A percentile compares a stretch with the other conserved stretches of the same genome.
Conservation (phyloP, 2,888 invertebrate species). For the Cryptus viduatorius region DNA sequence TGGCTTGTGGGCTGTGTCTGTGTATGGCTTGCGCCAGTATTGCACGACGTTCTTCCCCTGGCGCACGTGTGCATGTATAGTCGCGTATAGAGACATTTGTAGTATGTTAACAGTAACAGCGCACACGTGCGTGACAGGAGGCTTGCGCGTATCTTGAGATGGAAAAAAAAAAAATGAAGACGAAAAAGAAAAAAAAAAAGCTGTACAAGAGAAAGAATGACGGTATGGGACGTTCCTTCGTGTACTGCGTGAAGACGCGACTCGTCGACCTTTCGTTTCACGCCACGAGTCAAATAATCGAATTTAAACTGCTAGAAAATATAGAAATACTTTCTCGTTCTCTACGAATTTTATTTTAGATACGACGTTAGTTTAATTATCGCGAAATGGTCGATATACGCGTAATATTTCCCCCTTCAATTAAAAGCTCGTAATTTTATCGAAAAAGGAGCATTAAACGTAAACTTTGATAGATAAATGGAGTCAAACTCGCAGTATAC, state of each 20-base stretch:
- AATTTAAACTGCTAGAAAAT: neutral
- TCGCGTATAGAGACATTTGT: slow-evolving; percentile 56
- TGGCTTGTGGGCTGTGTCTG: slow-evolving; percentile 61
- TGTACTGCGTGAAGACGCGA: neutral
- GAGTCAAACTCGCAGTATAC: neutral
- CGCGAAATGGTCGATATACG: no score
- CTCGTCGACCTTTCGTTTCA: slow-evolving; percentile 31
- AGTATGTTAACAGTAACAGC: slow-evolving; percentile 61
- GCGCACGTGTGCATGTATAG: slow-evolving; percentile 9
- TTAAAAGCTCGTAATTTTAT: no score
- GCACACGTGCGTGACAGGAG: slow-evolving; percentile 68
- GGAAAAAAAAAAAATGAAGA: slow-evolving; percentile 25
- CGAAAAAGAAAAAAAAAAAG: slow-evolving; percentile 20
- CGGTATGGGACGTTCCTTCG: slow-evolving; percentile 45
- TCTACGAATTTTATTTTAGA: no score
- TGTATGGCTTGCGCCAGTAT: slow-evolving; percentile 33
- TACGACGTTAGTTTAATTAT: no score
- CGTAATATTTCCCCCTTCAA: no score
- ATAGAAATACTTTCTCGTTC: no score
- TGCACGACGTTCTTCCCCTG: slow-evolving; percentile 27
- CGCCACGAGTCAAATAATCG: slow-evolving; percentile 5
- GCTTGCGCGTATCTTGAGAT: slow-evolving; percentile 63
- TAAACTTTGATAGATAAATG: no score
- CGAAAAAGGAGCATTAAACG: no score
- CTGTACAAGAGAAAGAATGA: slow-evolving; percentile 11